phyloP scores from a whole-genome alignment of 2,113 vertebrate species.

The Ameiurus melas region DNA sequence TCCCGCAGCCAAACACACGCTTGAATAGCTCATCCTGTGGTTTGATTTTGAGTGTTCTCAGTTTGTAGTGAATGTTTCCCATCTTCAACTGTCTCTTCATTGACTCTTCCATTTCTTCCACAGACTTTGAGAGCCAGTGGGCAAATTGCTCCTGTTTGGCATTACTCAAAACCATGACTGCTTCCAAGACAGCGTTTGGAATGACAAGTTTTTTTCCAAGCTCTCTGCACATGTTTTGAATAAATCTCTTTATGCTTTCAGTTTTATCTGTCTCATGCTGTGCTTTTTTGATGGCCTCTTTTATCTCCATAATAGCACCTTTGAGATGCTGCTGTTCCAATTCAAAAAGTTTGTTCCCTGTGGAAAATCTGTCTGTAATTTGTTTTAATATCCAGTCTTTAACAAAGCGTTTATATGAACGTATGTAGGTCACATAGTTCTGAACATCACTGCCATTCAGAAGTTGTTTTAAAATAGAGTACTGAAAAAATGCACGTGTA shows the following conservation, averaged over 20 bases:
- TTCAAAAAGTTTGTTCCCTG: neutral
- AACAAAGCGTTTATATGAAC: constrained; percentile 47
- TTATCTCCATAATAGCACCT: constrained; percentile 46
- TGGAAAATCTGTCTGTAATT: constrained; percentile 45
- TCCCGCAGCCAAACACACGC: constrained; percentile 69
- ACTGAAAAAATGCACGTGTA: constrained; percentile 55
- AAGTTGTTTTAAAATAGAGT: constrained; percentile 57
- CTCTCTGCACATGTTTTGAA: constrained; percentile 51
- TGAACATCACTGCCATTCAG: neutral
- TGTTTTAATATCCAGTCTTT: constrained; percentile 45
- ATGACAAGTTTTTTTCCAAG: constrained; percentile 60
- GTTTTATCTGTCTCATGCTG: neutral
- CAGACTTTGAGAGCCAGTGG: constrained; percentile 38
- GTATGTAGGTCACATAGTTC: neutral
- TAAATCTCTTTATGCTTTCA: constrained; percentile 51
- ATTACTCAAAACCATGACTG: constrained; percentile 57
- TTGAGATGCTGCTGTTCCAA: constrained; percentile 45
- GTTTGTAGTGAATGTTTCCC: neutral
- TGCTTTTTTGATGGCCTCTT: constrained; percentile 44
- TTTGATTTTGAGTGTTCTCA: constrained; percentile 41
- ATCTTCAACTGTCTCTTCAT: constrained; percentile 23
- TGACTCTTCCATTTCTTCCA: constrained; percentile 47
- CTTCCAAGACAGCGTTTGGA: constrained; percentile 55
- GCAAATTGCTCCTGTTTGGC: constrained; percentile 57
- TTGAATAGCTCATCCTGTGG: constrained; percentile 64